Conservation (phyloP, 2,797 vertebrate genomes). For the Neolamprologus multifasciatus region DNA sequence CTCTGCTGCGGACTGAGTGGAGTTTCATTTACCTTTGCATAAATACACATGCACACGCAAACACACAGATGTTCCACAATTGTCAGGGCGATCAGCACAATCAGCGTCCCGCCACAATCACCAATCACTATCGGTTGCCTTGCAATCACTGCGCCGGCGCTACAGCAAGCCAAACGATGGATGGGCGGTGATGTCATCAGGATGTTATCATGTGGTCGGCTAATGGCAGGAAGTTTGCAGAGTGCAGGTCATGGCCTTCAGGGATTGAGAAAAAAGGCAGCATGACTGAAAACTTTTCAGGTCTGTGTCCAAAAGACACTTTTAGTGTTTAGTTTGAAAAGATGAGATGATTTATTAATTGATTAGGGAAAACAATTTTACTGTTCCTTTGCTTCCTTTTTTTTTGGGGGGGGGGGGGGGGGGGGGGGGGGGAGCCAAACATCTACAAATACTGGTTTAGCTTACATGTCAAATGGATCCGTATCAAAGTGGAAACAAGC, state of each 20-base stretch:
- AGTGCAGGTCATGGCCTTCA: conserved; percentile 18
- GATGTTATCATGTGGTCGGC: conserved; percentile 57
- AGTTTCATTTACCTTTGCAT: conserved; percentile 11
- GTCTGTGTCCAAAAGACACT: not conserved
- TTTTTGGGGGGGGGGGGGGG: accelerated
- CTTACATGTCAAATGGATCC: not conserved
- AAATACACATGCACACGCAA: not conserved
- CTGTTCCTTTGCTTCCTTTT: not conserved
- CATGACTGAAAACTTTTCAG: not conserved
- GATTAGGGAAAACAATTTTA: not conserved
- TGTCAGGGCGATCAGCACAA: conserved; percentile 27
- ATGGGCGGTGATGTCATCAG: conserved; percentile 58
- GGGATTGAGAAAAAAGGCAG: not conserved
- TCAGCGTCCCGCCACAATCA: conserved; percentile 53
- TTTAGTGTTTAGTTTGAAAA: not conserved
- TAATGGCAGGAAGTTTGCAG: conserved; percentile 58
- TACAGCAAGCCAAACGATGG: conserved; percentile 18
- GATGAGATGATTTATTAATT: not conserved
- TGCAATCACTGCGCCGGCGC: conserved; percentile 50
- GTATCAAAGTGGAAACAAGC: not conserved
- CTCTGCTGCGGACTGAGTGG: conserved; percentile 24
- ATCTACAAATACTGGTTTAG: not conserved
- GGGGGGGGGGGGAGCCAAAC: not conserved
- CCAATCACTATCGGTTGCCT: conserved; percentile 54
- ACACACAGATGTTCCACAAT: conserved; percentile 9